phyloP scores from a whole-genome alignment of 1,140 invertebrate genomes.

The Nasonia longicornis region DNA sequence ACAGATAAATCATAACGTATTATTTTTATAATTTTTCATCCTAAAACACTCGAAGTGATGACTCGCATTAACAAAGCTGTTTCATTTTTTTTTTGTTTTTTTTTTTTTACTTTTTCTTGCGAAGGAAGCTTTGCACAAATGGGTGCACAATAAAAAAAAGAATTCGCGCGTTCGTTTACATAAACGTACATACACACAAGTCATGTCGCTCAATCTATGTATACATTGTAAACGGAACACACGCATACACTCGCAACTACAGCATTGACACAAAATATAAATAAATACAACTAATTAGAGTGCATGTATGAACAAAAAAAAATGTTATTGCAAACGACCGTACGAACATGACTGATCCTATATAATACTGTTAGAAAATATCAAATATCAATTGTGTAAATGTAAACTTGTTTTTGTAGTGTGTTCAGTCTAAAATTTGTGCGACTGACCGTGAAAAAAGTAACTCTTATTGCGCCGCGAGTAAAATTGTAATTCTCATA shows the following conservation, averaged over 20 bases:
- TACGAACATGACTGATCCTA: constrained; percentile 49
- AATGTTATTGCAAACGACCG: constrained; percentile 41
- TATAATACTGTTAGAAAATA: constrained; percentile 51
- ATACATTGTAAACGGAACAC: constrained; percentile 14
- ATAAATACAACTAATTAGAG: constrained; percentile 44
- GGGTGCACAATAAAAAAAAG: not conserved
- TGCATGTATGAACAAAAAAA: constrained; percentile 45
- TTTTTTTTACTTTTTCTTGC: not conserved
- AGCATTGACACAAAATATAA: constrained; percentile 24
- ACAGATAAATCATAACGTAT: constrained; percentile 55
- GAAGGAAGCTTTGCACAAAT: constrained; percentile 8
- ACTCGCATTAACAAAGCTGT: constrained; percentile 44
- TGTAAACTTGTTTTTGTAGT: constrained; percentile 33
- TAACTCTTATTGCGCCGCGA: not conserved
- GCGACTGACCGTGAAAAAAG: not conserved
- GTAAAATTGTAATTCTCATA: not conserved
- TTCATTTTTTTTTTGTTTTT: not conserved
- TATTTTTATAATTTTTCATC: constrained; percentile 67
- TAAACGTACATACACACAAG: not conserved
- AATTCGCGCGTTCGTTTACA: not conserved
- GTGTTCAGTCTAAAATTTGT: not conserved
- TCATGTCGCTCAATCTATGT: not conserved
- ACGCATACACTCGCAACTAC: not conserved
- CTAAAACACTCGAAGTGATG: constrained; percentile 55
- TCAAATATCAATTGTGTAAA: constrained; percentile 47